Conservation (phyloP, 2,888 invertebrate species). For the Dicyrtoma fusca region DNA sequence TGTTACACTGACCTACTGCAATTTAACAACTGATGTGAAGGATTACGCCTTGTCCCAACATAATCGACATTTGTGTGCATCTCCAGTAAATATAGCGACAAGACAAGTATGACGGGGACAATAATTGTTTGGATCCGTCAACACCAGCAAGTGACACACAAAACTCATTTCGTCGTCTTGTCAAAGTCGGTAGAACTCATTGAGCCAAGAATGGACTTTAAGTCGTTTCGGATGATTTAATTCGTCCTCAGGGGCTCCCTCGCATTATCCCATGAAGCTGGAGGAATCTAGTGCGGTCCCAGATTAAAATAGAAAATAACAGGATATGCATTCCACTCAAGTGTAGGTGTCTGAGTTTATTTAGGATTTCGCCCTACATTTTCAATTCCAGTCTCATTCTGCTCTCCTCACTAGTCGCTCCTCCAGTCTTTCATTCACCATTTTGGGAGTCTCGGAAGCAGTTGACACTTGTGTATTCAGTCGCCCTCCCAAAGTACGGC, state of each 20-base stretch:
- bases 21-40: too few relatives aligned
- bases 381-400: not conserved
- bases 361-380: conserved; percentile 15
- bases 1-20: too few relatives aligned
- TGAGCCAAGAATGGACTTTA: not conserved
- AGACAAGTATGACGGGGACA: too few relatives aligned
- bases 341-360: conserved; percentile 7
- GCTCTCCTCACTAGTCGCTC: not conserved
- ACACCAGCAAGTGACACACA: too few relatives aligned
- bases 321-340: conserved; percentile 5
- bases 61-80: too few relatives aligned
- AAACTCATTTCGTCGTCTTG: not conserved
- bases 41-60: too few relatives aligned
- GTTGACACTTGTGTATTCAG: too few relatives aligned
- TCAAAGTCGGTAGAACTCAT: not conserved
- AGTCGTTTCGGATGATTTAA: conserved; percentile 2
- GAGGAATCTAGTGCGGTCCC: conserved; percentile 6
- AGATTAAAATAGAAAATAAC: conserved; percentile 19
- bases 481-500: too few relatives aligned
- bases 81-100: too few relatives aligned
- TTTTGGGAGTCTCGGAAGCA: too few relatives aligned
- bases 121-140: too few relatives aligned
- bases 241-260: not conserved
- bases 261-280: not conserved
- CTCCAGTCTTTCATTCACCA: not conserved